Percentiles rank a stretch among this genome's conserved stretches.
Evolutionary conservation across 2,797 vertebrate genomes (phyloP).

Genomic region (Sciurus carolinensis): DNA sequence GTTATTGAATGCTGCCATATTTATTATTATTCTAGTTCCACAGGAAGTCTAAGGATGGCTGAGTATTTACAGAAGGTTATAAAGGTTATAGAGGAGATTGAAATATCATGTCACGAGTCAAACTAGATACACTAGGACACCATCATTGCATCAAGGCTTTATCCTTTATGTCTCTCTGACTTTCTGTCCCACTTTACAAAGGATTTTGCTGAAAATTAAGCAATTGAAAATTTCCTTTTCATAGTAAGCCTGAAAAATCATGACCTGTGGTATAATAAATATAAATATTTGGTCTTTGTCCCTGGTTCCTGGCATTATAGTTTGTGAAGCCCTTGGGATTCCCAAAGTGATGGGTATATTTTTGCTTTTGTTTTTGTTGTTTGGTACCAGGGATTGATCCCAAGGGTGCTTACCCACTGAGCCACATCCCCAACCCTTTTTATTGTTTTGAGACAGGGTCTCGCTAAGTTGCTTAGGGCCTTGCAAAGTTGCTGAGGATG

Average conservation of each 20-base stretch:
- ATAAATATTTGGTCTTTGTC: background rate
- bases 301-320: background rate
- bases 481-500: no score
- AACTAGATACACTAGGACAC: background rate
- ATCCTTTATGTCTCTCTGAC: background rate
- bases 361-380: no score
- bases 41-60: background rate
- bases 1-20: background rate
- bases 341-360: background rate
- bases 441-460: no score
- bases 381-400: no score
- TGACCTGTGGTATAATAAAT: background rate
- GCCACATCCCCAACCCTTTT: no score
- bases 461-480: no score
- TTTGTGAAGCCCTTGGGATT: background rate
- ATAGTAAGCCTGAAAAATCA: slow-evolving; percentile 7
- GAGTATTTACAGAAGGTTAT: background rate
- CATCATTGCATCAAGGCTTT: background rate
- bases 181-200: background rate
- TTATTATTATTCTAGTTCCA: background rate
- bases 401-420: no score
- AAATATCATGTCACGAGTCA: background rate
- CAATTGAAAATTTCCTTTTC: slow-evolving; percentile 20
- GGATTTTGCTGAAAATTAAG: background rate
- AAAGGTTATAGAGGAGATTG: background rate